These are phyloP conservation scores for Phocides pigmalion DNA, from an alignment of 1,140 invertebrate genomes.

Conservation along the genomic window DNA sequence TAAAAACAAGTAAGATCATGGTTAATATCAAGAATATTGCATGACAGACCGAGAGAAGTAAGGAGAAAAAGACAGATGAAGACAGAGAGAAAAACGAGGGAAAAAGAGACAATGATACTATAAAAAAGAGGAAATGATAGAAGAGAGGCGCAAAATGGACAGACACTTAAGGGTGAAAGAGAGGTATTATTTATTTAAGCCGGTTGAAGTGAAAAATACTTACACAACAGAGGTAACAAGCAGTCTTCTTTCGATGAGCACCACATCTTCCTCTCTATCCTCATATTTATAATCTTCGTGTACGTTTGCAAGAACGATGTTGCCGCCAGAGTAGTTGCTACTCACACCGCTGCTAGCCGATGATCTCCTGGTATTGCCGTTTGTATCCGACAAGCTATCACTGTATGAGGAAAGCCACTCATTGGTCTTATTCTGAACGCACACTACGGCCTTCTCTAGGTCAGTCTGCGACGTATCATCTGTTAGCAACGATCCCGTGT, in stretches of 20 bases:
- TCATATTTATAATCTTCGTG: conserved; percentile 91
- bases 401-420: conserved; percentile 64
- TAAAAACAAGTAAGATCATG: too few relatives aligned
- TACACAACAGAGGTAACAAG: conserved; percentile 84
- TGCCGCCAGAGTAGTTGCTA: conserved; percentile 67
- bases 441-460: conserved; percentile 61
- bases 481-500: conserved; percentile 43
- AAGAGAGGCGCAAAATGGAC: too few relatives aligned
- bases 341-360: conserved; percentile 76
- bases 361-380: conserved; percentile 68
- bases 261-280: conserved; percentile 88
- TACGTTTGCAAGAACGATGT: conserved; percentile 80
- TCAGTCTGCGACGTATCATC: conserved; percentile 49
- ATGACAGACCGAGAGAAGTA: too few relatives aligned
- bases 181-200: too few relatives aligned
- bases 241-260: conserved; percentile 88
- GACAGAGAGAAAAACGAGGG: too few relatives aligned
- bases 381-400: conserved; percentile 36
- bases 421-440: conserved; percentile 73
- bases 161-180: too few relatives aligned
- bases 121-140: too few relatives aligned
- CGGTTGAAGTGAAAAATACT: conserved; percentile 41
- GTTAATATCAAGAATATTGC: too few relatives aligned
- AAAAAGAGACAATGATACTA: too few relatives aligned
- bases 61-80: too few relatives aligned